phyloP scores from a whole-genome alignment of 2,888 invertebrate genomes.

The Orthonevra nobilis region DNA sequence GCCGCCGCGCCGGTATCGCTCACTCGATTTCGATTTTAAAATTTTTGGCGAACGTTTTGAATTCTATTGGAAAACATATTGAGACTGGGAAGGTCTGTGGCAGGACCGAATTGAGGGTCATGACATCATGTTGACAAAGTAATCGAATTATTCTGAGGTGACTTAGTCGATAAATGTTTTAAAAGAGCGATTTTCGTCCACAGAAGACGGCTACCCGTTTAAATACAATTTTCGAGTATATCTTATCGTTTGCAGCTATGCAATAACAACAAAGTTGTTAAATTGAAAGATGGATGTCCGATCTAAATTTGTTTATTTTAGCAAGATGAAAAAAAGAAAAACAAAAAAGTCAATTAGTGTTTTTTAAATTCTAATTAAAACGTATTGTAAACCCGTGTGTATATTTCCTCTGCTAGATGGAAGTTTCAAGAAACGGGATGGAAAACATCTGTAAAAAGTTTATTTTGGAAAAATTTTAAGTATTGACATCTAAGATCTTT shows the following conservation, averaged over 20 bases:
- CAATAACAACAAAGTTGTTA: constrained; percentile 9
- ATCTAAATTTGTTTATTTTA: constrained; percentile 16
- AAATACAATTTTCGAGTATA: not conserved
- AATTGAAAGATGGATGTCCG: not conserved
- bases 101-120: constrained; percentile 34
- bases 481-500: too few species aligned
- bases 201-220: too few species aligned
- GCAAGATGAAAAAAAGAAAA: not conserved
- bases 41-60: constrained; percentile 29
- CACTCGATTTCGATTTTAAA: constrained; percentile 10
- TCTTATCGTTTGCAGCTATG: not conserved
- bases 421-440: too few species aligned
- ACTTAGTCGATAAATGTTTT: not conserved
- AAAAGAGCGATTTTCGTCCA: too few species aligned
- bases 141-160: not conserved
- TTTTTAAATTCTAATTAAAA: constrained; percentile 7
- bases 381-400: too few species aligned
- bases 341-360: constrained; percentile 14
- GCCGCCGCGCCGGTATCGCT: constrained; percentile 9
- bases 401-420: too few species aligned
- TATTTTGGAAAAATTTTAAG: too few species aligned
- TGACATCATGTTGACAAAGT: constrained; percentile 35
- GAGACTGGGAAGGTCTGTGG: constrained; percentile 1
- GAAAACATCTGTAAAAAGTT: too few species aligned
- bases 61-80: constrained; percentile 7